Conservation (phyloP, 2,113 vertebrate species). For the Pollachius pollachius region DNA sequence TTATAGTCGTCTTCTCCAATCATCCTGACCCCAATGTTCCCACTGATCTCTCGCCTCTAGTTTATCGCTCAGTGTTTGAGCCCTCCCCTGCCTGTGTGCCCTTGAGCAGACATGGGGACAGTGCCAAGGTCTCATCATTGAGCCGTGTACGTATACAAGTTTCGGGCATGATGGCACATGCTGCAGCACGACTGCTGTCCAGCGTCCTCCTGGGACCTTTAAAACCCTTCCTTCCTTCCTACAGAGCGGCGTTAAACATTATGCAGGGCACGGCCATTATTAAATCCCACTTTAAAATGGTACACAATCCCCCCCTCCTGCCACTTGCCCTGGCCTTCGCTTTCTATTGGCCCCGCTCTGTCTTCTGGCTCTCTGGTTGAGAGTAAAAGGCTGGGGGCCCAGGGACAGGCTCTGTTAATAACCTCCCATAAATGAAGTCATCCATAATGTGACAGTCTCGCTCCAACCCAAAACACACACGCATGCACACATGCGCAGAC, state of each 20-base stretch:
- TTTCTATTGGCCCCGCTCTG: slow-evolving; percentile 34
- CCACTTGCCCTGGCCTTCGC: slow-evolving; percentile 30
- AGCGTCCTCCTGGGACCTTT: slow-evolving; percentile 43
- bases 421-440: slow-evolving; percentile 62
- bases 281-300: slow-evolving; percentile 68
- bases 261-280: slow-evolving; percentile 37
- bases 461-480: slow-evolving; percentile 17
- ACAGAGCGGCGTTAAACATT: background rate
- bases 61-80: background rate
- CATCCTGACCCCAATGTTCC: background rate
- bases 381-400: slow-evolving; percentile 52
- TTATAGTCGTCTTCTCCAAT: too few relatives aligned
- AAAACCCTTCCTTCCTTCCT: background rate
- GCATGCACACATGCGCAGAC: background rate
- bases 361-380: slow-evolving; percentile 37
- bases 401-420: slow-evolving; percentile 65
- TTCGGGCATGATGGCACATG: slow-evolving; percentile 42
- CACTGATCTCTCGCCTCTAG: background rate
- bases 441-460: slow-evolving; percentile 55
- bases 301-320: slow-evolving; percentile 42
- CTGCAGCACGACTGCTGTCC: slow-evolving; percentile 12
- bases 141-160: slow-evolving; percentile 26
- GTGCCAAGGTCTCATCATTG: slow-evolving; percentile 41
- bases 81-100: background rate
- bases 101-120: slow-evolving; percentile 5